Conservation (phyloP, 1,140 invertebrate genomes). For the Zophobas atratus region DNA sequence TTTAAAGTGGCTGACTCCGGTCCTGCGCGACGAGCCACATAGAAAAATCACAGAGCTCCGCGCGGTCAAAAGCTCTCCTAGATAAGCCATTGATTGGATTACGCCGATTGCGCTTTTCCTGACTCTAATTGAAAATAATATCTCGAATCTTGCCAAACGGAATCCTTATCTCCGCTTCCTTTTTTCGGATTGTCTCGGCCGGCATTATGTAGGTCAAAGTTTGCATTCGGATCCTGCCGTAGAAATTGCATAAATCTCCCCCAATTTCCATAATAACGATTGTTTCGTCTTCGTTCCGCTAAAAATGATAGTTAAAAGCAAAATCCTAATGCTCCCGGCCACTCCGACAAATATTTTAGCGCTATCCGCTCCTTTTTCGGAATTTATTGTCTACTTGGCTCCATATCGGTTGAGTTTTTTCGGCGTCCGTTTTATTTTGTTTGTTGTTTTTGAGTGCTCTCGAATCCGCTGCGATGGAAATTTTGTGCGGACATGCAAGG, state of each 20-base stretch:
- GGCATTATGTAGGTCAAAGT: slow-evolving; percentile 22
- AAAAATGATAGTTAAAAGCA: slow-evolving; percentile 26
- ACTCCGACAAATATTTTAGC: slow-evolving; percentile 18
- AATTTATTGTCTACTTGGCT: slow-evolving; percentile 24
- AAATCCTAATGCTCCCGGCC: not conserved
- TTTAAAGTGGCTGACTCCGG: no score
- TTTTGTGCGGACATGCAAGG: not conserved
- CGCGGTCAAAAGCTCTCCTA: not conserved
- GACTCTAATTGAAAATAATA: slow-evolving; percentile 36
- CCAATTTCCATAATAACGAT: slow-evolving; percentile 26
- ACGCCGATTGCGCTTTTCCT: slow-evolving; percentile 19
- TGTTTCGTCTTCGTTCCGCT: slow-evolving; percentile 20
- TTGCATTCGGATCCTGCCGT: slow-evolving; percentile 14
- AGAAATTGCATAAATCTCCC: slow-evolving; percentile 20
- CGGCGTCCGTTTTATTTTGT: slow-evolving; percentile 2
- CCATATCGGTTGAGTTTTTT: slow-evolving; percentile 25
- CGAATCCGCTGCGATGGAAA: not conserved
- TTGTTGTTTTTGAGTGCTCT: slow-evolving; percentile 2
- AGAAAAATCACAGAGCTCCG: not conserved
- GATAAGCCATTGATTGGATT: slow-evolving; percentile 33
- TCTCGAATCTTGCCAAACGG: slow-evolving; percentile 20
- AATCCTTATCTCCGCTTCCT: slow-evolving; percentile 12
- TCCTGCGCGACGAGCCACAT: no score
- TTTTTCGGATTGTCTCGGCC: slow-evolving; percentile 2
- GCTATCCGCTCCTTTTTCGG: not conserved